Evolutionary conservation across 2,113 vertebrate species (phyloP), one percentile per base, ranked within the genome.

Genomic region (Ageneiosus marmoratus): DNA sequence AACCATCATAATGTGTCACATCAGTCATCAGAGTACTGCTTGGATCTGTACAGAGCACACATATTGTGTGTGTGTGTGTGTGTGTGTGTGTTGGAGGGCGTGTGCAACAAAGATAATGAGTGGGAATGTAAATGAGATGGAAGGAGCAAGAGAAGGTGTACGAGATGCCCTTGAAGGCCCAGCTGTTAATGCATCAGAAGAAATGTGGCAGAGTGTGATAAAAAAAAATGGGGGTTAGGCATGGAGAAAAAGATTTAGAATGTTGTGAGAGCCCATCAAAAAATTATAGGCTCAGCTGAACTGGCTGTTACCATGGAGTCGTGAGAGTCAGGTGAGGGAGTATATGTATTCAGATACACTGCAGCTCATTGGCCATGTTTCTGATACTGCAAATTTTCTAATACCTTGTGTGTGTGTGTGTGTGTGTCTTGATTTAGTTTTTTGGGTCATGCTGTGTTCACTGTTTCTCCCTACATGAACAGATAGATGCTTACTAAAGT

Each of bases 231-330:
- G 50, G 80, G 48, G 81, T 50, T 62, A 70, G 34, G 63, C 37
- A 60, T 65, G 37, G 69, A 75, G 62, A 73, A 81, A 86, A 79
- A 53, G 80, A 55, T 75, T 75, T 53, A 50, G 7, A 44, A 73
- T 73, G 44, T 72, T 51, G 72, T 77, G 69, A 90, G 89, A 82
- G 82, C 67, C 88, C 89, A 85, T 91, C 70, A 88, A 76, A 41
- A 84, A 86, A 86, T 85, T 87, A 87, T 75, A 55, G 80, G 86
- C 84, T 83, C 82, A 88, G 84, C 85, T 87, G 77, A 80, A 56
- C 51, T 85, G 86, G 82, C 84, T 88, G 91, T 93, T 90, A 50
- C 91, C 87, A 93, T 91, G 90, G 91, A 81, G 83, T 91, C 67
- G 41, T 67, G 82, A 84, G 87, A 86, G 81, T n/a, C 7, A 82